Evolutionary conservation across 2,888 invertebrate species (phyloP).

Genomic region (Synanthedon vespiformis): DNA sequence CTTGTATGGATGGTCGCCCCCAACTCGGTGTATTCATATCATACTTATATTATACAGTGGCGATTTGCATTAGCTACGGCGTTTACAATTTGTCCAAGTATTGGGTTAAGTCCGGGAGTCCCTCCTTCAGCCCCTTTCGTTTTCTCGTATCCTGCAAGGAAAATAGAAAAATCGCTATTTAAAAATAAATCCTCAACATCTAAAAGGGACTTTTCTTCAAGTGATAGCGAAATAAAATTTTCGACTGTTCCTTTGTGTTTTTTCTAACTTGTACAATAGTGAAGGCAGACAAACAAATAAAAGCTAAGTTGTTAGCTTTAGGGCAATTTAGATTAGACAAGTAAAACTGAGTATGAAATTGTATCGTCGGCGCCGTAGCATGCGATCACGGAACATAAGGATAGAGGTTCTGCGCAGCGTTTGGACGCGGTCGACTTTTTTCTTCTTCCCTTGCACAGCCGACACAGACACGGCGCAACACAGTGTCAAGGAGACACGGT

Average conservation of each 20-base stretch:
- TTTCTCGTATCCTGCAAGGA: slow-evolving; percentile 89
- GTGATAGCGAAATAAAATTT: too few species aligned
- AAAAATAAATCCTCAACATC: too few species aligned
- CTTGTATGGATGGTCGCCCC: neutral
- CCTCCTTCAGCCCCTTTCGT: slow-evolving; percentile 99
- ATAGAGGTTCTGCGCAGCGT: slow-evolving; percentile 86
- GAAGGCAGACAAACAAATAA: too few species aligned
- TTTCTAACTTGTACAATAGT: too few species aligned
- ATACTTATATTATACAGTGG: slow-evolving; percentile 58
- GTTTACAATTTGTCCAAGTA: slow-evolving; percentile 99
- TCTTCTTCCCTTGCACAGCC: slow-evolving; percentile 79
- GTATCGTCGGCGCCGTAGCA: slow-evolving; percentile 70
- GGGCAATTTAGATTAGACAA: too few species aligned
- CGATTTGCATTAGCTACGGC: slow-evolving; percentile 55
- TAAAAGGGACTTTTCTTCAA: too few species aligned
- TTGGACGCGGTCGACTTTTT: slow-evolving; percentile 51
- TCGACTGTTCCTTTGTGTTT: too few species aligned
- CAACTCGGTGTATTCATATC: neutral
- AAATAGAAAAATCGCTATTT: slow-evolving; percentile 5
- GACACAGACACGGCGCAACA: slow-evolving; percentile 54
- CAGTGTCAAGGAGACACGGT: slow-evolving; percentile 4
- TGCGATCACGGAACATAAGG: slow-evolving; percentile 79
- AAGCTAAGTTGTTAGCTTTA: too few species aligned
- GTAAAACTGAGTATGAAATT: too few species aligned
- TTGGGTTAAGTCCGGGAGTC: slow-evolving; percentile 93